phyloP scores from a whole-genome alignment of 1,140 invertebrate genomes.

The Mamestra configurata region DNA sequence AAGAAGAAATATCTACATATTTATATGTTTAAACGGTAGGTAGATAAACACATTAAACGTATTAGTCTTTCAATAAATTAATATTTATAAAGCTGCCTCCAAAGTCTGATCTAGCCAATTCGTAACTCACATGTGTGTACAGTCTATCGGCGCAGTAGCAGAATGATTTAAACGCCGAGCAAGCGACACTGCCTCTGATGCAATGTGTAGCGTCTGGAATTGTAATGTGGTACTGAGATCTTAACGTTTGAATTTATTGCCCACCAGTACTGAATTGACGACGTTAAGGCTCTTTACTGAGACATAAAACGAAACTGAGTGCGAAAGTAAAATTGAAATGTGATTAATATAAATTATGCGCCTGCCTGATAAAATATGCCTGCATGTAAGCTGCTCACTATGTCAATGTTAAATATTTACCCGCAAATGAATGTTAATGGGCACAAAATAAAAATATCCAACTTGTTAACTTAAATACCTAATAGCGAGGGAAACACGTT shows the following conservation, averaged over 20 bases:
- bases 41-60: conserved; percentile 48
- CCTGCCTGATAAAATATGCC: not conserved
- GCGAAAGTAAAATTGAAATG: conserved; percentile 36
- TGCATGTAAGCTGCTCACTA: conserved; percentile 17
- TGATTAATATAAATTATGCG: conserved; percentile 29
- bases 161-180: conserved; percentile 64
- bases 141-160: conserved; percentile 42
- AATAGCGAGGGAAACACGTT: conserved; percentile 2
- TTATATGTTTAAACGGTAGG: conserved; percentile 33
- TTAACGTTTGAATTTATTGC: conserved; percentile 53
- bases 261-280: conserved; percentile 41
- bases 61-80: conserved; percentile 44
- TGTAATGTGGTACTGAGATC: conserved; percentile 62
- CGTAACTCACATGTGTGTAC: conserved; percentile 37
- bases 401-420: conserved; percentile 12
- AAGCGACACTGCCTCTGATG: conserved; percentile 62
- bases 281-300: conserved; percentile 25
- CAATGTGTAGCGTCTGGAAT: conserved; percentile 59
- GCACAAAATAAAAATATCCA: not conserved
- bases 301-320: conserved; percentile 37
- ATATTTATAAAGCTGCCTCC: conserved; percentile 46
- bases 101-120: conserved; percentile 34
- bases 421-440: not conserved
- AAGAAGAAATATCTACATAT: conserved; percentile 25
- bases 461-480: conserved; percentile 20